Evolutionary conservation across 2,888 invertebrate species (phyloP).

Genomic region (Troilus luridus): DNA sequence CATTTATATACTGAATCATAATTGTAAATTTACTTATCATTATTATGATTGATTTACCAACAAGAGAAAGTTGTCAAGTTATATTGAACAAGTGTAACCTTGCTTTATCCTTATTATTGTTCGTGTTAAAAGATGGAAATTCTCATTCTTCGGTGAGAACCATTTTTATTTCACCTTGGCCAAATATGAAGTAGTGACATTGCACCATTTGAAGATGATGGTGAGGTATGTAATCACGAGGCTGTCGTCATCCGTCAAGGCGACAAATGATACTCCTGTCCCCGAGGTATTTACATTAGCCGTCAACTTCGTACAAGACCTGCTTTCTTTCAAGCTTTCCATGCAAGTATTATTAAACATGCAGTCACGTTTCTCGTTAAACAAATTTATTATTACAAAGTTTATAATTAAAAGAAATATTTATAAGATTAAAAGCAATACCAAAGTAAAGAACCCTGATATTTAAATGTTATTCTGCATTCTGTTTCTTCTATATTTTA

Average conservation of each 20-base stretch:
- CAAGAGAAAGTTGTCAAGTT: neutral
- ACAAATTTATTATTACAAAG: no score
- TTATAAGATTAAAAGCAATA: no score
- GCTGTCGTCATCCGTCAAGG: constrained; percentile 39
- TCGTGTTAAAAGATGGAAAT: neutral
- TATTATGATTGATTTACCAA: neutral
- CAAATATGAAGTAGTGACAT: neutral
- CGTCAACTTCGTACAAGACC: neutral
- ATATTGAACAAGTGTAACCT: neutral
- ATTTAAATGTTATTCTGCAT: no score
- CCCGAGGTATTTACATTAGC: neutral
- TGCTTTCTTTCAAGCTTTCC: neutral
- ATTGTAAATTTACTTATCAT: no score
- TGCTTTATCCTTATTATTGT: neutral
- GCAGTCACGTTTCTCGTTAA: no score
- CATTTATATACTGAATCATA: no score
- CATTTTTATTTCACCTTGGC: neutral
- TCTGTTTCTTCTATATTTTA: no score
- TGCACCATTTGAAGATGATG: neutral
- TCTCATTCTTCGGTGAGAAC: neutral
- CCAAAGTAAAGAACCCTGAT: no score
- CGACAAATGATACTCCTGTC: neutral
- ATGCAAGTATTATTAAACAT: neutral
- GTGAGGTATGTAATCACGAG: neutral
- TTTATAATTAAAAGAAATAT: no score